Base-by-base conservation (phyloP, 2,888 invertebrate genomes). In the Falcaria lacertinaria region DNA sequence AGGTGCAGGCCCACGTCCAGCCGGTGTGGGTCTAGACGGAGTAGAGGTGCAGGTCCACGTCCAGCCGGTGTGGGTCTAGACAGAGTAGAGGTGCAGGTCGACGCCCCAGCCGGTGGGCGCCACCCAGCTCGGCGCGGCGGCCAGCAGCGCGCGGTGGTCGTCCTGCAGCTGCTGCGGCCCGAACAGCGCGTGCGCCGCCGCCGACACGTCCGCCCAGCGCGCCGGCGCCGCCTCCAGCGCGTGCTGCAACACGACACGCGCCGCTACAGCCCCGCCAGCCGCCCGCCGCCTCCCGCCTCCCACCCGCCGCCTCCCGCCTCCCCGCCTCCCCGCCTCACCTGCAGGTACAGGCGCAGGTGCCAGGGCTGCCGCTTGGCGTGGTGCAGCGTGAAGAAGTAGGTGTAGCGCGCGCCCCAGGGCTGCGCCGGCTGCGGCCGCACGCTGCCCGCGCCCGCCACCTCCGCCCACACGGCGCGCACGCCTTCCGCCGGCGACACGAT, bases 31-130 rank as follows among this genome's bases (percentile, higher is more conserved):
- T n/a, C 33, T 13, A 14, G 13, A 33, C 33, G 14, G 33, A 2
- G 33, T 13, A 6, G 13, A 14, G 33, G 33, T 14, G 33, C 13
- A 14, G 33, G 14, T 13, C 33, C 13, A 15, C 14, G 11, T 17
- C 8, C 19, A 8, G 14, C 16, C 7, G 16, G 34, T 4, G 8
- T 22, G n/a, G 2, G n/a, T 2, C 50, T 58, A 65, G 15, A 70
- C 48, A 14, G 43, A 32, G 80, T 89, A 93, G 5, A 94, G 91
- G 57, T 93, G 92, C 68, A 93, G 92, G 40, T 93, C 91, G 1
- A 93, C 92, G 45, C 92, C 92, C 94, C 94, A 94, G 50, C 92
- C 92, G 28, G 92, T 91, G 42, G 92, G 84, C 15, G 93, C 92
- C 22, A 92, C 89, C 93, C 92, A 92, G 0, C 82, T 62, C 28